Percentiles rank a stretch among this genome's conserved stretches.
Conservation (phyloP, 2,797 vertebrate genomes). For the Pogoniulus pusillus region DNA sequence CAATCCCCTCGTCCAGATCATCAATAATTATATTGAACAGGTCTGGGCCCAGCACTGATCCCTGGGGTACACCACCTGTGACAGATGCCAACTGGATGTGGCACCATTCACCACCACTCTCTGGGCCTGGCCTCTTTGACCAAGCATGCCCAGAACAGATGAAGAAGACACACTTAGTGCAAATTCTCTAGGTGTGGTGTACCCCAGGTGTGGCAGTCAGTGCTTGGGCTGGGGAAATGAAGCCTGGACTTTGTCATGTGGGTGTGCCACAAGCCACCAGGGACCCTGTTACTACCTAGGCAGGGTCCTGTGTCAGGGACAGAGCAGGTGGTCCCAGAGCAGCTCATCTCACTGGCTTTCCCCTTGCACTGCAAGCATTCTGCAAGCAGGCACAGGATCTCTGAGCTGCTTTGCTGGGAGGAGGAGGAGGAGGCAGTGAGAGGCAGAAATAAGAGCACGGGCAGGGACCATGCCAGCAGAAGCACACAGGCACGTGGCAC, state of each 20-base stretch:
- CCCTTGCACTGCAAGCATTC: neutral
- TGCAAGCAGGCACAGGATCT: neutral
- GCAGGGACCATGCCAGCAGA: neutral
- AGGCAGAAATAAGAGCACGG: neutral
- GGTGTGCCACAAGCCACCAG: neutral
- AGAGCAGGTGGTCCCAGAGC: neutral
- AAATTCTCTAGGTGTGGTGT: neutral
- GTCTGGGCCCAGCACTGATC: too few species aligned
- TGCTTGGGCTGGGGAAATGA: neutral
- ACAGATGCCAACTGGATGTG: too few species aligned
- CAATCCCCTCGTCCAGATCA: too few species aligned
- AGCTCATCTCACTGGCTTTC: neutral
- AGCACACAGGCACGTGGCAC: rapidly evolving
- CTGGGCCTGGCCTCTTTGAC: too few species aligned
- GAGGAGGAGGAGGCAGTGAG: neutral
- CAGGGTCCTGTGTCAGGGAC: neutral
- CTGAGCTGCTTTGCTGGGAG: neutral
- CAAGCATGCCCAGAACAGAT: neutral
- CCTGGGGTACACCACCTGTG: too few species aligned
- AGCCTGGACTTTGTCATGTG: neutral
- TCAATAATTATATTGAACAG: too few species aligned
- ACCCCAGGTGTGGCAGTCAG: neutral
- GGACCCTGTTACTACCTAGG: neutral
- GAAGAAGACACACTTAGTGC: neutral
- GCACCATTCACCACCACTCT: too few species aligned